These are phyloP conservation scores for Pseudomugil tenellus DNA, from an alignment of 2,797 vertebrate species.

Conservation along the genomic window DNA sequence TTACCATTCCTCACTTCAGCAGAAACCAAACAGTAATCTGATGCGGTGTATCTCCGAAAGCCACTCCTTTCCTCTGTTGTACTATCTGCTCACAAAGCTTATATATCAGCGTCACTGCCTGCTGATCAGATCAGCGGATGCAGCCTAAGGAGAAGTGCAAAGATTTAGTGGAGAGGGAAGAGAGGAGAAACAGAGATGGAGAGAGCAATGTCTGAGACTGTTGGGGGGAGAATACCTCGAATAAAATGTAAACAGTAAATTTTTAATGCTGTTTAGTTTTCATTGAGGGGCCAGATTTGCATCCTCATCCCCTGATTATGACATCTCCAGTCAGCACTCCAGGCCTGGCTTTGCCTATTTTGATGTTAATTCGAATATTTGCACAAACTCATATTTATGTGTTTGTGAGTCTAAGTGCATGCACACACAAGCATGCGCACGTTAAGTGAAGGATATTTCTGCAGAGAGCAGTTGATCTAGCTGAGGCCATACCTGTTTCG, in stretches of 20 bases:
- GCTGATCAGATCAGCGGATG: conserved; percentile 60
- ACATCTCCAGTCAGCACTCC: conserved; percentile 62
- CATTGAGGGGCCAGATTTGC: conserved; percentile 69
- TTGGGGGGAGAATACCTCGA: conserved; percentile 43
- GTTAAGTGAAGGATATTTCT: conserved; percentile 36
- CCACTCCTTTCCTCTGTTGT: conserved; percentile 37
- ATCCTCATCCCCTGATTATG: conserved; percentile 70
- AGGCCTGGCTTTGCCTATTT: conserved; percentile 60
- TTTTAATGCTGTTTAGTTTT: conserved; percentile 70
- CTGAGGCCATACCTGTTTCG: conserved; percentile 32
- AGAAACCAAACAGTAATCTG: conserved; percentile 35
- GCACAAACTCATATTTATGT: conserved; percentile 44
- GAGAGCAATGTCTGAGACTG: conserved; percentile 32
- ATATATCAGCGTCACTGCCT: conserved; percentile 54
- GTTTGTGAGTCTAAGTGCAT: conserved; percentile 16
- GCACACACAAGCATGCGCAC: conserved; percentile 5
- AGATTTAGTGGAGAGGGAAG: conserved; percentile 21
- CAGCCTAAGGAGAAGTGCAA: conserved; percentile 46
- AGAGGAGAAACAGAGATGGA: conserved; percentile 21
- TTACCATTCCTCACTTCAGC: conserved; percentile 27
- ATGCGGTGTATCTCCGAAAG: conserved; percentile 41
- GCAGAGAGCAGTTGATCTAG: conserved; percentile 48
- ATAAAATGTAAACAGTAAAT: conserved; percentile 67
- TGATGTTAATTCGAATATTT: conserved; percentile 62
- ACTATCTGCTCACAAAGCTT: conserved; percentile 53